phyloP scores from a whole-genome alignment of 2,888 invertebrate genomes.

The Macrophya alboannulata region DNA sequence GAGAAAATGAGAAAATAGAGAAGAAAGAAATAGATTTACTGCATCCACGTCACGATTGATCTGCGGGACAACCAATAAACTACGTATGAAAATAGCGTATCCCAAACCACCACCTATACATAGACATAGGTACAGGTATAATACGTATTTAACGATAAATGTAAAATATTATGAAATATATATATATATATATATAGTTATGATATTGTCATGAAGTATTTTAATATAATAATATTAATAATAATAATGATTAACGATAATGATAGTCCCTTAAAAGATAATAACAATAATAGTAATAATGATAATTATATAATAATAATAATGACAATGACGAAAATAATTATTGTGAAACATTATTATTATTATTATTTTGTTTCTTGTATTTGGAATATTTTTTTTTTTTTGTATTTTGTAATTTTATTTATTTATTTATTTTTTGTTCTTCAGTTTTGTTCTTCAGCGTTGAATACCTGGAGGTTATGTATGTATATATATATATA shows the following conservation, averaged over 20 bases:
- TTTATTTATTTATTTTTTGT: neutral
- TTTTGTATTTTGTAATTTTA: neutral
- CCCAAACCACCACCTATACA: slow-evolving; percentile 49
- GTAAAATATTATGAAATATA: slow-evolving; percentile 51
- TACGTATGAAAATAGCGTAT: slow-evolving; percentile 58
- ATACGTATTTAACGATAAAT: slow-evolving; percentile 56
- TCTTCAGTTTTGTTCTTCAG: neutral
- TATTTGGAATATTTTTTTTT: neutral
- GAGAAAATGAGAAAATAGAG: neutral
- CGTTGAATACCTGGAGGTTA: too few relatives aligned
- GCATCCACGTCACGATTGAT: slow-evolving; percentile 24
- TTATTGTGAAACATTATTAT: slow-evolving; percentile 33
- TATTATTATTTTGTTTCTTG: neutral
- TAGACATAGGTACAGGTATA: slow-evolving; percentile 29
- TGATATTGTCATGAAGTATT: slow-evolving; percentile 34
- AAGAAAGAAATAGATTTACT: neutral
- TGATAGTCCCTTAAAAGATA: neutral
- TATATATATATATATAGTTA: too few relatives aligned
- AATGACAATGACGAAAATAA: neutral
- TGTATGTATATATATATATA: too few relatives aligned
- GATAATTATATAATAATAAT: slow-evolving; percentile 15
- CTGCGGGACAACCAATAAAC: slow-evolving; percentile 62
- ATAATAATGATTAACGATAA: slow-evolving; percentile 32
- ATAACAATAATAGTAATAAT: neutral
- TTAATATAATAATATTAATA: slow-evolving; percentile 29